Conservation (phyloP, 2,113 vertebrate species). For the Cranoglanis bouderius region DNA sequence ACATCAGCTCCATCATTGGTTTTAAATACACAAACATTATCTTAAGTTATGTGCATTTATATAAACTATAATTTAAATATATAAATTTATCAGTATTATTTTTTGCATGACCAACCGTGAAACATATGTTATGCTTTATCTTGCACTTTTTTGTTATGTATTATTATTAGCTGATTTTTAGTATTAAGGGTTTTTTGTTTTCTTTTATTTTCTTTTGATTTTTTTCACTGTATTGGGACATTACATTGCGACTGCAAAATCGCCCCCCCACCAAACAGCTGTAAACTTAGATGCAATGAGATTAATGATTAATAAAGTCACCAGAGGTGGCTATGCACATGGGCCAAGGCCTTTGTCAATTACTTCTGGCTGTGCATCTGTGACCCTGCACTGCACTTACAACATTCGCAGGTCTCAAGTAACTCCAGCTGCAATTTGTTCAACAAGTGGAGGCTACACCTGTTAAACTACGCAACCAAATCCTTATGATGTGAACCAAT, state of each 20-base stretch:
- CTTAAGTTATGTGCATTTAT: neutral
- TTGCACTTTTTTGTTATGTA: neutral
- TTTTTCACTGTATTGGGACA: neutral
- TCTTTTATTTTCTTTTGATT: no score
- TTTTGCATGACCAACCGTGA: neutral
- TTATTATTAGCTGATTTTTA: neutral
- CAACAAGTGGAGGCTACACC: constrained; percentile 39
- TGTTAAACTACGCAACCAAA: constrained; percentile 25
- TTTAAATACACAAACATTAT: neutral
- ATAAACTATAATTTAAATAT: neutral
- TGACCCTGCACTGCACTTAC: constrained; percentile 34
- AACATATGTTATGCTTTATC: neutral
- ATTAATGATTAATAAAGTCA: constrained; percentile 48
- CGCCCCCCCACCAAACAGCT: neutral
- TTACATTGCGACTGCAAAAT: neutral
- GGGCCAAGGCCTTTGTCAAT: constrained; percentile 14
- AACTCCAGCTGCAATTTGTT: constrained; percentile 41
- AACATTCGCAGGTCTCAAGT: constrained; percentile 34
- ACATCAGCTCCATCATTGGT: neutral
- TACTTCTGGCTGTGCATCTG: constrained; percentile 13
- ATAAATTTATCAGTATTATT: neutral
- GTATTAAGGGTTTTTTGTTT: neutral
- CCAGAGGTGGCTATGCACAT: neutral
- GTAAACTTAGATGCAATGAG: constrained; percentile 25
- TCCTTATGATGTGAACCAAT: neutral